Evolutionary conservation across 2,888 invertebrate genomes (phyloP).

Genomic region (Cristatella mucedo): DNA sequence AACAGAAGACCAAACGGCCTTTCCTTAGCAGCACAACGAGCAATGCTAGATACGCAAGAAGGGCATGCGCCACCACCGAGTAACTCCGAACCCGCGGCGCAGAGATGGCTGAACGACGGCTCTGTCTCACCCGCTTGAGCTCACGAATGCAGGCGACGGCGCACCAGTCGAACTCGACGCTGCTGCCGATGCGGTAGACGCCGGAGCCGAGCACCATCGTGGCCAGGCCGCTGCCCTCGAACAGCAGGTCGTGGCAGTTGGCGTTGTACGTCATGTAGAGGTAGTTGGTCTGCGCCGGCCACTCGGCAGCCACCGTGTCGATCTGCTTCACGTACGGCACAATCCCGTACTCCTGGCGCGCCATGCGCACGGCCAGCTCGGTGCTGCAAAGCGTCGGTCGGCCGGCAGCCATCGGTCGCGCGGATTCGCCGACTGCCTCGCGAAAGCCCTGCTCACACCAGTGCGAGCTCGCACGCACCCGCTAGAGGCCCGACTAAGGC

Average conservation of each 20-base stretch:
- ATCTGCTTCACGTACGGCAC: constrained; percentile 67
- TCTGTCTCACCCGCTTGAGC: constrained; percentile 48
- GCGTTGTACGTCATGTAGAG: constrained; percentile 95
- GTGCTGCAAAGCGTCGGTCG: constrained; percentile 46
- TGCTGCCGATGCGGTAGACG: constrained; percentile 48
- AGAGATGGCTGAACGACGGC: too few relatives aligned
- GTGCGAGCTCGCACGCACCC: neutral
- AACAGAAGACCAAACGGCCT: too few relatives aligned
- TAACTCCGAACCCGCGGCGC: too few relatives aligned
- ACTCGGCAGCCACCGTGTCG: constrained; percentile 96
- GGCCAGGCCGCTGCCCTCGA: constrained; percentile 14
- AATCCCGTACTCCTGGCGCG: constrained; percentile 21
- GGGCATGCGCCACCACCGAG: too few relatives aligned
- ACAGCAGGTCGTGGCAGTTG: constrained; percentile 25
- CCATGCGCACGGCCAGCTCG: constrained; percentile 47
- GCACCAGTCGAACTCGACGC: constrained; percentile 99
- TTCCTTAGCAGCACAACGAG: too few relatives aligned
- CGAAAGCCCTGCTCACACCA: constrained; percentile 3
- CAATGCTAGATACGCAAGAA: too few relatives aligned
- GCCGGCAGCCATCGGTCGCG: too few relatives aligned
- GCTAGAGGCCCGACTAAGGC: neutral
- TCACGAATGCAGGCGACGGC: constrained; percentile 90
- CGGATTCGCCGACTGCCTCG: too few relatives aligned
- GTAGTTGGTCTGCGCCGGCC: constrained; percentile 96
- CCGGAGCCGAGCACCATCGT: constrained; percentile 47